phyloP scores from a whole-genome alignment of 2,888 invertebrate species.

The Cybosia mesomella region DNA sequence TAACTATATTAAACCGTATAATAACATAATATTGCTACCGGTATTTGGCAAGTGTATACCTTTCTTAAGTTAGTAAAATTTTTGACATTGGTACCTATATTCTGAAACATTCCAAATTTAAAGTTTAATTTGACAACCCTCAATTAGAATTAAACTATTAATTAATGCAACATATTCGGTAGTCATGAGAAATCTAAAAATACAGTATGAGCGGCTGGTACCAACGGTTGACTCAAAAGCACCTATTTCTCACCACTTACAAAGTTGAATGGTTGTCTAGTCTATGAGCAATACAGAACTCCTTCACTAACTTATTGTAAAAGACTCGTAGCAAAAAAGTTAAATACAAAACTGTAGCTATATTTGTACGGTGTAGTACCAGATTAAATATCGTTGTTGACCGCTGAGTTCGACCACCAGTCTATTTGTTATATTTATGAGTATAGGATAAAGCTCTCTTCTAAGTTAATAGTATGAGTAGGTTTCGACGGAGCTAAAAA shows the following conservation, averaged over 20 bases:
- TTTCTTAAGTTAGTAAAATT: neutral
- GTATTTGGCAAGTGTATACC: neutral
- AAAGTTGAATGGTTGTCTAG: neutral
- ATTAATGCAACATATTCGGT: slow-evolving; percentile 1
- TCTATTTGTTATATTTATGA: neutral
- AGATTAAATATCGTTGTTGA: neutral
- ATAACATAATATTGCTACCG: neutral
- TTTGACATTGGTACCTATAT: neutral
- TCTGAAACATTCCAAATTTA: neutral
- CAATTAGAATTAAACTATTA: neutral
- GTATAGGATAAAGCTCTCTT: neutral
- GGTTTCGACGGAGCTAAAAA: neutral
- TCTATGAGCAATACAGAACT: slow-evolving; percentile 3
- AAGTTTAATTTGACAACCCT: neutral
- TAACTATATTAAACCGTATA: neutral
- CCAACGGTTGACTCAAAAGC: neutral
- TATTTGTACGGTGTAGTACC: slow-evolving; percentile 5
- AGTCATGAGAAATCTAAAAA: neutral
- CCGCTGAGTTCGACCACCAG: neutral
- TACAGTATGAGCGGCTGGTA: neutral
- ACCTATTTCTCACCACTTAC: neutral
- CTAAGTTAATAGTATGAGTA: neutral
- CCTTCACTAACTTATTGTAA: slow-evolving; percentile 8
- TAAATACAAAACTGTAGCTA: slow-evolving; percentile 10
- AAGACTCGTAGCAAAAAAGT: slow-evolving; percentile 7